Percentiles rank a stretch among this genome's conserved stretches.
phyloP scores from a whole-genome alignment of 92 coral and sea anemone genomes.

The Hydrozoanthus gracilis region DNA sequence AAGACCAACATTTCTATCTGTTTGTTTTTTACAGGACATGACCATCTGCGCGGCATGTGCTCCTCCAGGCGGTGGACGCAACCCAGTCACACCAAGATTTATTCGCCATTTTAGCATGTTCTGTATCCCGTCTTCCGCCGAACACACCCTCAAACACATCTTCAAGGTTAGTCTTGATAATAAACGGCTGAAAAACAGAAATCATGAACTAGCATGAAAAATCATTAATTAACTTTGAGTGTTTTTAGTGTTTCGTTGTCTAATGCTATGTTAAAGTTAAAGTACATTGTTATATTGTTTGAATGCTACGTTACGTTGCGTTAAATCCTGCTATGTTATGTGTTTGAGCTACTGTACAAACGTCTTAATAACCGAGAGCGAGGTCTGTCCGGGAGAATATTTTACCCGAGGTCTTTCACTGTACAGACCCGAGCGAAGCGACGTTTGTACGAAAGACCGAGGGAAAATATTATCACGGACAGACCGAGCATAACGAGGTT shows the following conservation, averaged over 20 bases:
- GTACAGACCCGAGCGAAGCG: too few relatives aligned
- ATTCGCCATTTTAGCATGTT: conserved; percentile 98
- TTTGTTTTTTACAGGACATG: conserved; percentile 75
- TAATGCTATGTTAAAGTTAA: neutral
- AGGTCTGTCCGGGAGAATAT: too few relatives aligned
- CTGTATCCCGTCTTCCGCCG: conserved; percentile 94
- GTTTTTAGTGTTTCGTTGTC: neutral
- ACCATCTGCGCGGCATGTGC: conserved; percentile 99
- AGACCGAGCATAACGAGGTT: too few relatives aligned
- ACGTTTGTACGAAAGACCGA: too few relatives aligned
- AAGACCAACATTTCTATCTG: too few relatives aligned
- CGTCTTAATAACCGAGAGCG: too few relatives aligned
- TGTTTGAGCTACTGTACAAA: neutral
- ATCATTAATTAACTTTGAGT: too few relatives aligned
- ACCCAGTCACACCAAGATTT: conserved; percentile 98
- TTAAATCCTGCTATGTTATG: neutral
- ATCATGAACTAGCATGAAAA: neutral
- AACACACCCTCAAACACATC: conserved; percentile 93
- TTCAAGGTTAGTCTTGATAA: conserved; percentile 73
- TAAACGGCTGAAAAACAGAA: neutral
- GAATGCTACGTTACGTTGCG: neutral
- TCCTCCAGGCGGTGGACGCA: conserved; percentile 99
- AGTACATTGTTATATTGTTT: too few relatives aligned
- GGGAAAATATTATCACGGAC: too few relatives aligned
- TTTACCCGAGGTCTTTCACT: too few relatives aligned